Conservation (phyloP, 37 sponge, comb jelly and placozoan species). For the Halisarca cf. caerulea region DNA sequence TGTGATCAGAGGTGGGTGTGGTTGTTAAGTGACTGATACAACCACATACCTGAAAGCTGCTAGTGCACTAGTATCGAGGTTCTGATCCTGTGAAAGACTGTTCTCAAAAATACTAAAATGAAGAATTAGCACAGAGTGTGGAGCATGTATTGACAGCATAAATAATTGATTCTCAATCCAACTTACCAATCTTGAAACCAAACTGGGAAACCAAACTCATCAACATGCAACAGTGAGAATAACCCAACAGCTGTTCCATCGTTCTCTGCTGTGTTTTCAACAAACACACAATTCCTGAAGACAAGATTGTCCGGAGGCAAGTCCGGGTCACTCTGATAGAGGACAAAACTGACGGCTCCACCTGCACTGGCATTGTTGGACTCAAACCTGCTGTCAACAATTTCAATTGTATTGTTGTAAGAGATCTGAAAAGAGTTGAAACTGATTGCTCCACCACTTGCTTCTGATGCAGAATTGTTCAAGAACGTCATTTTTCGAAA, state of each 20-base stretch:
- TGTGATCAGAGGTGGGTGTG: no score
- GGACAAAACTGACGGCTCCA: constrained; percentile 69
- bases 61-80: constrained; percentile 69
- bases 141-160: not conserved
- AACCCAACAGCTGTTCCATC: constrained; percentile 84
- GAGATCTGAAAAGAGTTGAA: constrained; percentile 64
- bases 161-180: not conserved
- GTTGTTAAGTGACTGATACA: no score
- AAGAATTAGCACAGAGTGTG: no score
- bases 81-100: constrained; percentile 53
- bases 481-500: constrained; percentile 33
- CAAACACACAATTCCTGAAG: constrained; percentile 58
- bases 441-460: constrained; percentile 72
- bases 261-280: constrained; percentile 49
- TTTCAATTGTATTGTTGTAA: constrained; percentile 41
- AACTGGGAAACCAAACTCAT: constrained; percentile 76
- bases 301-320: constrained; percentile 40
- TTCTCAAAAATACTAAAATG: constrained; percentile 50
- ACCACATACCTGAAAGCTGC: constrained; percentile 52
- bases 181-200: constrained; percentile 61
- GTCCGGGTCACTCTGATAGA: constrained; percentile 58
- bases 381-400: constrained; percentile 40
- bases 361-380: constrained; percentile 69
- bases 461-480: constrained; percentile 40
- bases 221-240: constrained; percentile 77